A percentile compares a stretch with the other conserved stretches of the same genome.
Conservation (phyloP, 1,140 invertebrate species). For the Cherax quadricarinatus region DNA sequence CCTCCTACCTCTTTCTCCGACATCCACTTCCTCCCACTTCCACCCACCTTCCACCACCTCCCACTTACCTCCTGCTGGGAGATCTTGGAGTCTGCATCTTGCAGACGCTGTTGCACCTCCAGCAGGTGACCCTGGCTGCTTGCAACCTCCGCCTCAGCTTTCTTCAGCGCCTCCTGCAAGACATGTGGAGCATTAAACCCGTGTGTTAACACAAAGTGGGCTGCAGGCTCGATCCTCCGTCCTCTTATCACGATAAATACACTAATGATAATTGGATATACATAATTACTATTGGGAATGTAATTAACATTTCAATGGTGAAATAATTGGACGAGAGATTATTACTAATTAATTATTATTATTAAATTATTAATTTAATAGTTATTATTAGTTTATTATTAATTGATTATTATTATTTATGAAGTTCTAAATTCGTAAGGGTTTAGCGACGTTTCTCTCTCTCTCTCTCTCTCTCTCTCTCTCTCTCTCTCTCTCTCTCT, state of each 20-base stretch:
- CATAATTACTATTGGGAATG: neutral
- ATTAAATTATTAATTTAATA: too few species aligned
- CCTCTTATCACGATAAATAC: neutral
- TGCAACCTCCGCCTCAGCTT: neutral
- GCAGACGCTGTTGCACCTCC: neutral
- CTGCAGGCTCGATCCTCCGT: neutral
- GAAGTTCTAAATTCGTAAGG: neutral
- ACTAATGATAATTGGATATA: neutral
- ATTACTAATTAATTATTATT: too few species aligned
- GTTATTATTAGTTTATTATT: too few species aligned
- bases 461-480: slow-evolving; percentile 34
- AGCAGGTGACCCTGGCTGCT: neutral
- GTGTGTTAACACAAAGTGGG: neutral
- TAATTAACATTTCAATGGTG: neutral
- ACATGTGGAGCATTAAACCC: neutral
- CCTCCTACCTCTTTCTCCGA: neutral
- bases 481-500: slow-evolving; percentile 25
- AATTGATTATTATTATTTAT: too few species aligned
- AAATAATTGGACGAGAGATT: neutral
- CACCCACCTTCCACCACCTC: neutral
- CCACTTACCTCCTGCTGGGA: neutral
- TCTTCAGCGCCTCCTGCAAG: slow-evolving; percentile 3
- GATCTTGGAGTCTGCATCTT: neutral
- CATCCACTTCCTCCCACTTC: neutral
- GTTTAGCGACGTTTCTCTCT: neutral